phyloP scores from a whole-genome alignment of 2,888 invertebrate genomes.

The Ectemnius lituratus region DNA sequence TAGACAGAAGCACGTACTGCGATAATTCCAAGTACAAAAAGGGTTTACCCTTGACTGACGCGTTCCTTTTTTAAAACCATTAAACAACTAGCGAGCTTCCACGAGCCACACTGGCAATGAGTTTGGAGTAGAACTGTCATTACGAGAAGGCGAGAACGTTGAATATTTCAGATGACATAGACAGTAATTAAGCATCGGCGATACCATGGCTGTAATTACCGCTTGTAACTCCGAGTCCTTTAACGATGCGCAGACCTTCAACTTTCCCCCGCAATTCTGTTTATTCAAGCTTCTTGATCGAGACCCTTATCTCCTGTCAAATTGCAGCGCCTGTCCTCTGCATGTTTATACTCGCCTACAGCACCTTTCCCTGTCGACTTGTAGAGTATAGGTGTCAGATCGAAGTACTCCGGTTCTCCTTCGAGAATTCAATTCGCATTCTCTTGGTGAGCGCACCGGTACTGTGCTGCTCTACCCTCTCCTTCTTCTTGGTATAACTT shows the following conservation, averaged over 20 bases:
- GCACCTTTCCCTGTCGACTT: too few species aligned
- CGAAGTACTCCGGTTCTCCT: neutral
- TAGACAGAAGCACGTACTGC: too few species aligned
- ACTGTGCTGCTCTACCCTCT: too few species aligned
- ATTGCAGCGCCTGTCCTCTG: constrained; percentile 29
- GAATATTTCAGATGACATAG: constrained; percentile 36
- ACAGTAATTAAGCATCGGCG: constrained; percentile 27
- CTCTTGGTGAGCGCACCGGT: too few species aligned
- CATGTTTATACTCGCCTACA: neutral
- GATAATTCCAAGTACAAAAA: too few species aligned
- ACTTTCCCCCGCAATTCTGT: constrained; percentile 27
- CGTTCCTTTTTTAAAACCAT: too few species aligned
- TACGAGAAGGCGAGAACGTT: constrained; percentile 4
- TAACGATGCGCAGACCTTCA: too few species aligned
- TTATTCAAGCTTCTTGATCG: constrained; percentile 37
- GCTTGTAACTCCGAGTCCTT: neutral
- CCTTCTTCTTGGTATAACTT: too few species aligned
- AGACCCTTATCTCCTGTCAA: constrained; percentile 43
- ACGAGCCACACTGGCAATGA: neutral
- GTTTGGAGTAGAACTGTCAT: neutral
- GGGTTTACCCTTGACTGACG: too few species aligned
- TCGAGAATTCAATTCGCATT: neutral
- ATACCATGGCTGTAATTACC: constrained; percentile 14
- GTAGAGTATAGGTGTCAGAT: neutral
- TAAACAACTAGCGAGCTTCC: too few species aligned